Evolutionary conservation across 2,797 vertebrate genomes (phyloP).

Genomic region (Chromis chromis): DNA sequence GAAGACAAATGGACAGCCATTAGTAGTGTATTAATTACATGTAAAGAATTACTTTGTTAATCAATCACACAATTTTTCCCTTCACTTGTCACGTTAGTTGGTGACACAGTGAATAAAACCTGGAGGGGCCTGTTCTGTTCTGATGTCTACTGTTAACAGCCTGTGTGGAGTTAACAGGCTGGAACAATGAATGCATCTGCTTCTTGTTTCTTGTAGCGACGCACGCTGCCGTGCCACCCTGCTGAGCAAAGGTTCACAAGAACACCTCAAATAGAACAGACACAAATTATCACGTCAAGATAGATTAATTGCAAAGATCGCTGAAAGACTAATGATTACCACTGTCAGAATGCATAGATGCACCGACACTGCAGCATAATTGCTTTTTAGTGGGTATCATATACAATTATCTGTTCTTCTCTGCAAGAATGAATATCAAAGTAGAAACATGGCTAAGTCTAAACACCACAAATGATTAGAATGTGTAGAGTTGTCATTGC

Average conservation of each 20-base stretch:
- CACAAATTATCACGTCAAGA: conserved; percentile 82
- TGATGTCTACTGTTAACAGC: conserved; percentile 72
- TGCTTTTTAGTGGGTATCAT: conserved; percentile 66
- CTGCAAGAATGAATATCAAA: conserved; percentile 66
- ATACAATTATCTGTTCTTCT: conserved; percentile 71
- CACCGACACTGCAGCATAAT: conserved; percentile 44
- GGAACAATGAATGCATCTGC: conserved; percentile 74
- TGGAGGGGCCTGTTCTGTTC: conserved; percentile 62
- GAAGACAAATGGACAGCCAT: conserved; percentile 83
- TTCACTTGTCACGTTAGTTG: conserved; percentile 79
- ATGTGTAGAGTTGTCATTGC: conserved; percentile 30
- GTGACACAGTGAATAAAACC: conserved; percentile 77
- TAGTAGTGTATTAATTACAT: conserved; percentile 89
- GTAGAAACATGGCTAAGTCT: conserved; percentile 52
- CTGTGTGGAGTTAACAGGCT: conserved; percentile 76
- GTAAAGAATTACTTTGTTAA: conserved; percentile 84
- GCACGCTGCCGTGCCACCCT: conserved; percentile 56
- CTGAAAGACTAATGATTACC: conserved; percentile 78
- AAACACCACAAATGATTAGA: conserved; percentile 60
- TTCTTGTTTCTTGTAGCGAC: conserved; percentile 69
- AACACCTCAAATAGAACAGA: conserved; percentile 79
- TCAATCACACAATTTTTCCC: conserved; percentile 83
- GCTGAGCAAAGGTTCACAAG: conserved; percentile 79
- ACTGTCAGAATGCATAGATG: conserved; percentile 74
- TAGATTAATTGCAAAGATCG: conserved; percentile 82